phyloP scores from a whole-genome alignment of 1,140 invertebrate species.

The Papilio polytes region DNA sequence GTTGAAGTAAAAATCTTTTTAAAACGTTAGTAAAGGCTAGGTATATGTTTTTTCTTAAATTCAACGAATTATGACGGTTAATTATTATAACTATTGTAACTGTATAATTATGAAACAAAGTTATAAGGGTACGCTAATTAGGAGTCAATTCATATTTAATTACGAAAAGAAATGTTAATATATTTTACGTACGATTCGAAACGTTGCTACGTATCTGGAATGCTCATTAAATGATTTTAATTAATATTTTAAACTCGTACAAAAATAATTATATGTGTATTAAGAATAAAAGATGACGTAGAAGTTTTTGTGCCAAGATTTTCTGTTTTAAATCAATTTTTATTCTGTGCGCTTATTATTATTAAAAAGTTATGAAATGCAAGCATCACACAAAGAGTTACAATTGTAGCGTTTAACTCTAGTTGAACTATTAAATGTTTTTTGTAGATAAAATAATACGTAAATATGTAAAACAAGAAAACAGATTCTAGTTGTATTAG shows the following conservation, averaged over 20 bases:
- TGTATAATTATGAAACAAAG: too few species aligned
- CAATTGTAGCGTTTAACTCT: neutral
- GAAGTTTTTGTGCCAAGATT: too few species aligned
- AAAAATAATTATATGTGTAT: neutral
- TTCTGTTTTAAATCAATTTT: neutral
- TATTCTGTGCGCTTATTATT: neutral
- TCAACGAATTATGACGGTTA: too few species aligned
- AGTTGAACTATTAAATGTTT: slow-evolving; percentile 18
- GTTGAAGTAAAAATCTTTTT: too few species aligned
- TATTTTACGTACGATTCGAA: neutral
- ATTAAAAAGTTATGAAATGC: slow-evolving; percentile 32
- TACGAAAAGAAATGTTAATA: slow-evolving; percentile 22
- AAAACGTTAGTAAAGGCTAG: neutral
- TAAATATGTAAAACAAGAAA: neutral
- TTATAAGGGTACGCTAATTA: neutral
- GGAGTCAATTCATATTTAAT: slow-evolving; percentile 10
- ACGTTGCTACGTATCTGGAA: neutral
- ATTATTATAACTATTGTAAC: too few species aligned
- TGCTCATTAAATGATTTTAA: neutral
- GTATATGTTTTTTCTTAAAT: neutral
- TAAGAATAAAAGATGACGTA: neutral
- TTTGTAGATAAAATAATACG: neutral
- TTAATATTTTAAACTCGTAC: neutral
- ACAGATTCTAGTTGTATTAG: neutral
- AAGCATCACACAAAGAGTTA: slow-evolving; percentile 9